These are phyloP conservation scores for Caretta caretta DNA, from an alignment of 2,113 vertebrate species.

Conservation along the genomic window DNA sequence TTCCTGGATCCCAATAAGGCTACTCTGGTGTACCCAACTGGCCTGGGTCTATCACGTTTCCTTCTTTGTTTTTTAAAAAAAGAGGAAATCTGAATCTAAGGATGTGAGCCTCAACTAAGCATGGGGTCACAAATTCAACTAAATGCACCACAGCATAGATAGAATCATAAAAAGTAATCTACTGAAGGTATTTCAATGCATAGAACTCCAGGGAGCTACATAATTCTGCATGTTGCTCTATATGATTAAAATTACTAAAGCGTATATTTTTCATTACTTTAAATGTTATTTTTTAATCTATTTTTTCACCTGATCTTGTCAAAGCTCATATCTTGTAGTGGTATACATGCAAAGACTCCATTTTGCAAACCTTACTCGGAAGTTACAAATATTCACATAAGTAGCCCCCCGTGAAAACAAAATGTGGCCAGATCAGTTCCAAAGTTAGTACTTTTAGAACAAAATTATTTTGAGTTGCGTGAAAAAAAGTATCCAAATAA, in stretches of 20 bases:
- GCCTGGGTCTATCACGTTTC: neutral
- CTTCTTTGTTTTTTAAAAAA: neutral
- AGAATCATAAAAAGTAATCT: neutral
- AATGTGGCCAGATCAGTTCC: neutral
- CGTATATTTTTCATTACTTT: neutral
- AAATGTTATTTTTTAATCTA: neutral
- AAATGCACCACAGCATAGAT: neutral
- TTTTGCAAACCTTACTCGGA: neutral
- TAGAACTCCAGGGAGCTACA: neutral
- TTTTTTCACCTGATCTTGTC: neutral
- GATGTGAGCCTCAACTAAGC: neutral
- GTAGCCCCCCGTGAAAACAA: neutral
- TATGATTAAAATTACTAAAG: neutral
- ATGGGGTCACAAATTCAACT: neutral
- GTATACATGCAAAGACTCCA: neutral
- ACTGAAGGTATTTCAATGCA: neutral
- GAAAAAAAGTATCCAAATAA: neutral
- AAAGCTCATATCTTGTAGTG: neutral
- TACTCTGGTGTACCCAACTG: no score
- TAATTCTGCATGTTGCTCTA: neutral
- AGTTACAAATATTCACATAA: neutral
- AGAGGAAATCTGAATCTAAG: neutral
- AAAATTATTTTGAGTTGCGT: neutral
- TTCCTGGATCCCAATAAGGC: no score
- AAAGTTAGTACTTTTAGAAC: neutral